Base-by-base conservation (phyloP, 2,888 invertebrate species). In the Chalcis sispes region DNA sequence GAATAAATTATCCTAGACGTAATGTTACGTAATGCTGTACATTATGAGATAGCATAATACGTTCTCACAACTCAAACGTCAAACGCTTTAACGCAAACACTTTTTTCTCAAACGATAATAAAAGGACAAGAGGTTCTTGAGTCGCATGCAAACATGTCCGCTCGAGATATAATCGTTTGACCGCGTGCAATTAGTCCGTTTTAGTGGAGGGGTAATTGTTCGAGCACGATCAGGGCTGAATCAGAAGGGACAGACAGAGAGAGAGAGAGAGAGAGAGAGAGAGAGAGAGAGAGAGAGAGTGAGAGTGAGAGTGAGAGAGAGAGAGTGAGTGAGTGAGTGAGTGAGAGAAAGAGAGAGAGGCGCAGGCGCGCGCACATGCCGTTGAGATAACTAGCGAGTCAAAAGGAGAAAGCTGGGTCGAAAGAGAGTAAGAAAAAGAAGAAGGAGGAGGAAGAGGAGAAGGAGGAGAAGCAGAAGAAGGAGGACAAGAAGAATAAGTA, bases 271-370 rank as follows among this genome's bases (percentile, higher is more conserved):
- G n/a, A n/a, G n/a, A n/a, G n/a, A n/a, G n/a, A n/a, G n/a, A n/a
- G n/a, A n/a, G n/a, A n/a, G n/a, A n/a, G n/a, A n/a, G n/a, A n/a
- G n/a, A n/a, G n/a, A n/a, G n/a, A n/a, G n/a, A n/a, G n/a, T n/a
- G n/a, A n/a, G n/a, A n/a, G n/a, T n/a, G n/a, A n/a, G n/a, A n/a
- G n/a, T n/a, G n/a, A n/a, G n/a, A n/a, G n/a, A n/a, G n/a, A n/a
- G n/a, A n/a, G n/a, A 20, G 40, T 23, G 58, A 50, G 65, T 72
- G 65, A 72, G 65, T 65, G 66, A 50, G 27, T 23, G 66, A 66
- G 59, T 66, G 59, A 72, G 32, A 72, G 65, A 65, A 36, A 10
- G 36, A 36, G 66, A 71, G 79, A 50, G 72, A 71, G 56, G 42
- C 64, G 64, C 54, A 36, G 64, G 40, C 18, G 40, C n/a, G 42